Evolutionary conservation across 1,140 invertebrate genomes (phyloP), one percentile per base, ranked within the genome.

Genomic region (Ceratoteleas bidentatus): DNA sequence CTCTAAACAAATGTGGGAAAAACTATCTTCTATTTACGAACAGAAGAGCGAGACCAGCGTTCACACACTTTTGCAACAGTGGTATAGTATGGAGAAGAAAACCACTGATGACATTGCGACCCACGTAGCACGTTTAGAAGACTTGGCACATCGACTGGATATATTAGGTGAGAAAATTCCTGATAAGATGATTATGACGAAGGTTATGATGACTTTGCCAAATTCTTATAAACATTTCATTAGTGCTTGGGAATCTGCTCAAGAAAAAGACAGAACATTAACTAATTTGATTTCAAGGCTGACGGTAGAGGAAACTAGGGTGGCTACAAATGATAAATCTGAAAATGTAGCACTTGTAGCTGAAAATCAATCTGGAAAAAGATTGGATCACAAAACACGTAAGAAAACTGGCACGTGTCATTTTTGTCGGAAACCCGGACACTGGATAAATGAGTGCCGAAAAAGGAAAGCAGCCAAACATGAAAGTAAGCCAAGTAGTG

Each of bases 201-300:
- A 88, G 74, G 84, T 90, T 7, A 38, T 89, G 9, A 84, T 84
- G 76, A 81, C 85, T 8, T 52, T 88, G 11, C 87, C 88, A 33
- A 40, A 65, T 10, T 33, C 58, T 6, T 85, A 64, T 49, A 81
- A 83, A 7, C 84, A 89, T 76, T 91, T 91, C 60, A 57, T 86
- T 0, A 88, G 81, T 40, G 89, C 87, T 2, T 91, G 89, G 88
- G 88, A 90, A 14, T 85, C 84, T 45, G 84, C 81, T n/a, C 82
- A 69, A 6, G 13, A 6, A 16, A n/a, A 83, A 2, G 53, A 68
- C 14, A 36, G 65, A 40, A 69, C 7, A 24, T 16, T 57, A 1
- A 5, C 11, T n/a, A 70, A 70, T 52, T 11, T 65, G 3, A 40
- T 54, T 11, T 52, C 61, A 2, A 64, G 61, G 14, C 43, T 64